Percentiles rank a stretch among this genome's conserved stretches.
Conservation (phyloP, 1,140 invertebrate species). For the Hestina assimilis region DNA sequence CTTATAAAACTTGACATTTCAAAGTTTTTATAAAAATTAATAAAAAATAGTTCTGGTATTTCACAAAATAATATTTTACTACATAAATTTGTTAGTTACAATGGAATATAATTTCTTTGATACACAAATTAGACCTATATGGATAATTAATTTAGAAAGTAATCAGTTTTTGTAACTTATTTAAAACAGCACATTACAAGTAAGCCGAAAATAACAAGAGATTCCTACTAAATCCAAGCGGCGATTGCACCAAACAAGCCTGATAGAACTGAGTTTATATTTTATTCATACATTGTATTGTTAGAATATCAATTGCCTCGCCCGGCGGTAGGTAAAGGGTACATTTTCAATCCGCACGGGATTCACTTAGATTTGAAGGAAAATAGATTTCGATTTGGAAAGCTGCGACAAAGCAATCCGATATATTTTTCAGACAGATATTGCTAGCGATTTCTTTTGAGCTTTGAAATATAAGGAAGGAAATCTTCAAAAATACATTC, state of each 20-base stretch:
- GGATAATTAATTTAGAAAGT: too few relatives aligned
- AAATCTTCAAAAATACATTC: constrained; percentile 55
- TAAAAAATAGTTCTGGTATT: too few relatives aligned
- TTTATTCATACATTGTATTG: constrained; percentile 79
- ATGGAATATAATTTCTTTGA: too few relatives aligned
- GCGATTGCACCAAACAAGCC: constrained; percentile 62
- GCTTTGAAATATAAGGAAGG: constrained; percentile 76
- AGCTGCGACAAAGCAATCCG: constrained; percentile 78
- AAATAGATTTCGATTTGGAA: constrained; percentile 78
- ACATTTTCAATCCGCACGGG: constrained; percentile 78
- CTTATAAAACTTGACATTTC: too few relatives aligned
- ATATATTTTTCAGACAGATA: constrained; percentile 79
- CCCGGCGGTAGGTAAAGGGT: constrained; percentile 78
- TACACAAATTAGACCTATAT: too few relatives aligned
- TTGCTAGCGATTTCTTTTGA: constrained; percentile 78
- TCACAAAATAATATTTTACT: too few relatives aligned
- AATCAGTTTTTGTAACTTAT: too few relatives aligned
- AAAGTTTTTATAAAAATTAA: too few relatives aligned
- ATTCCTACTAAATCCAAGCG: constrained; percentile 58
- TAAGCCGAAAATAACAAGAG: constrained; percentile 50
- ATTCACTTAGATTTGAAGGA: constrained; percentile 79
- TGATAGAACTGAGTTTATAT: constrained; percentile 77
- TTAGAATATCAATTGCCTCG: constrained; percentile 78
- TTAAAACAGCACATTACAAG: constrained; percentile 20
- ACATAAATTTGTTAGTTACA: too few relatives aligned